Conservation (phyloP, 2,888 invertebrate species). For the Sesamia inferens region DNA sequence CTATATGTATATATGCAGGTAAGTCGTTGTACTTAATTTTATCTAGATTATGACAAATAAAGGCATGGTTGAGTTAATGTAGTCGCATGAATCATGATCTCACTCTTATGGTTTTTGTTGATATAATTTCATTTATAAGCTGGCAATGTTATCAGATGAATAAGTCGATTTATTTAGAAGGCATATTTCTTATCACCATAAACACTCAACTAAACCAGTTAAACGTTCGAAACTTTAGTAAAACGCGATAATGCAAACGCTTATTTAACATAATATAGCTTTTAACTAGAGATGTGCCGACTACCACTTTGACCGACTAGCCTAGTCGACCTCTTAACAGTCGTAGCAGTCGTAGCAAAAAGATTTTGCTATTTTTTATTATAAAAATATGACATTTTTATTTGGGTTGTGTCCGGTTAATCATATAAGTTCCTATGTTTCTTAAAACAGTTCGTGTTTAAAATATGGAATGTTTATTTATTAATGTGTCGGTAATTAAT, state of each 20-base stretch:
- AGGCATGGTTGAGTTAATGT: conserved; percentile 14
- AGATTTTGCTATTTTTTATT: too few relatives aligned
- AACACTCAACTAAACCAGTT: not conserved
- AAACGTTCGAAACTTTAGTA: not conserved
- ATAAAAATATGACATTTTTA: too few relatives aligned
- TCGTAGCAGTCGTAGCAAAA: too few relatives aligned
- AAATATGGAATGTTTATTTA: too few relatives aligned
- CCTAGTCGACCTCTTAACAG: too few relatives aligned
- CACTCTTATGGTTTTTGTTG: not conserved
- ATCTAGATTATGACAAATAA: conserved; percentile 54
- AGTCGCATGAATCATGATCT: conserved; percentile 5
- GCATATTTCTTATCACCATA: not conserved
- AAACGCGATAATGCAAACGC: not conserved
- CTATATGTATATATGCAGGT: not conserved
- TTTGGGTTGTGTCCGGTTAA: too few relatives aligned
- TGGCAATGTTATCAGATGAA: conserved; percentile 14
- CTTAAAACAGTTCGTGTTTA: too few relatives aligned
- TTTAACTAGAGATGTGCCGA: too few relatives aligned
- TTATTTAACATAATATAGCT: not conserved
- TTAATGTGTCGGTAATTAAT: too few relatives aligned
- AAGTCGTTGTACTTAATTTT: conserved; percentile 44
- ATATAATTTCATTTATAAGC: conserved; percentile 6
- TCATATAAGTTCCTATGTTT: too few relatives aligned
- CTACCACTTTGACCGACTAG: too few relatives aligned
- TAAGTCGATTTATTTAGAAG: conserved; percentile 1